Evolutionary conservation across 53 echinoderm and acorn worm species (phyloP).

Genomic region (Actinopyga echinites): DNA sequence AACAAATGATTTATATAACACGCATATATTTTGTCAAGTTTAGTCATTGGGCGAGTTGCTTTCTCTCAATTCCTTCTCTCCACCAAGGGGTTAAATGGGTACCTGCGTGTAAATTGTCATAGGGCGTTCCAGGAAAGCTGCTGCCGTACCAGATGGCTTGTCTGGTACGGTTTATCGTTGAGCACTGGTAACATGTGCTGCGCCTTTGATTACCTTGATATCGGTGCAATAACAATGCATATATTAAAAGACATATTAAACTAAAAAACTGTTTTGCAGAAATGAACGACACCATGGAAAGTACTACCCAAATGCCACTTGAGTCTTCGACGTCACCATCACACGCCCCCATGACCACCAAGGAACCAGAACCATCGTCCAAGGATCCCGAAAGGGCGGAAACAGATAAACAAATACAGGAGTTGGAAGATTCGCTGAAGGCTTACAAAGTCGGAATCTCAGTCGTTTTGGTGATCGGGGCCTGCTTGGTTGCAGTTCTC

Average conservation of each 20-base stretch:
- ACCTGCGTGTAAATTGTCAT: no score
- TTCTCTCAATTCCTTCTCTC: no score
- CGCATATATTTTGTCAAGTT: no score
- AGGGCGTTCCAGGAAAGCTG: no score
- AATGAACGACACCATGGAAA: background rate
- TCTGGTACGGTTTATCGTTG: no score
- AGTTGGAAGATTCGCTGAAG: conserved; percentile 27
- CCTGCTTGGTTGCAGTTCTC: background rate
- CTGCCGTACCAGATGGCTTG: no score
- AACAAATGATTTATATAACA: no score
- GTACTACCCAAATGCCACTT: background rate
- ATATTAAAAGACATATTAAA: background rate
- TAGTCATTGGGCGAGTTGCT: no score
- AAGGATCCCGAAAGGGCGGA: background rate
- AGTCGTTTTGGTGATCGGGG: conserved; percentile 19
- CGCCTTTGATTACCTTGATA: background rate
- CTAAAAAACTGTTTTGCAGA: background rate
- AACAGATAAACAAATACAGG: background rate
- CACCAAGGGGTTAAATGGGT: no score
- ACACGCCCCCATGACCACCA: background rate
- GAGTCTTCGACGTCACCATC: background rate
- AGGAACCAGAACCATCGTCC: background rate
- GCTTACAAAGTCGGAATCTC: conserved; percentile 49
- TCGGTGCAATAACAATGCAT: background rate
- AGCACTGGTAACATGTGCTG: no score